phyloP scores from a whole-genome alignment of 1,140 invertebrate genomes.

The Magallana angulata region DNA sequence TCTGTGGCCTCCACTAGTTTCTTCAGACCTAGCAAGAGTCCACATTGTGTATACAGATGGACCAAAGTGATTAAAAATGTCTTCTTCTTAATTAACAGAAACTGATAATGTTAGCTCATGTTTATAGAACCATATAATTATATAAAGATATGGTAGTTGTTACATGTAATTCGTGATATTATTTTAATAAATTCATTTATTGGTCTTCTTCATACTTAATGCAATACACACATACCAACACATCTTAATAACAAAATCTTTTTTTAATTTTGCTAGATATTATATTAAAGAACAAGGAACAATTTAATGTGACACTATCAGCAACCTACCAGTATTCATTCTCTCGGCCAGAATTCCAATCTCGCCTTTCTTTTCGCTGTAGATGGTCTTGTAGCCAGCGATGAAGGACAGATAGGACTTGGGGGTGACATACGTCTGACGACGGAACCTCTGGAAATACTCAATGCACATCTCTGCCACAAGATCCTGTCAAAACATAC shows the following conservation, averaged over 20 bases:
- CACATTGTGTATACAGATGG: background rate
- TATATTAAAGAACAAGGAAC: too few relatives aligned
- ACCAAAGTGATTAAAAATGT: background rate
- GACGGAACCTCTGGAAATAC: slow-evolving; percentile 95
- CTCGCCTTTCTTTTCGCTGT: slow-evolving; percentile 92
- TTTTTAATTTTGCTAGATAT: too few relatives aligned
- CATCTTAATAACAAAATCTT: too few relatives aligned
- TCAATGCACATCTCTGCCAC: slow-evolving; percentile 92
- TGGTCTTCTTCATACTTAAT: too few relatives aligned
- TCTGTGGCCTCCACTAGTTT: slow-evolving; percentile 96
- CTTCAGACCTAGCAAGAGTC: slow-evolving; percentile 83
- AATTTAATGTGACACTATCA: too few relatives aligned
- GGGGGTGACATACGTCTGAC: slow-evolving; percentile 97
- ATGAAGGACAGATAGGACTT: slow-evolving; percentile 98
- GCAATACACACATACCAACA: too few relatives aligned
- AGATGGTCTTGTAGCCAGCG: slow-evolving; percentile 96
- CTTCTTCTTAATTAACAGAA: too few relatives aligned
- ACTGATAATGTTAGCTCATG: too few relatives aligned
- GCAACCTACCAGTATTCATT: slow-evolving; percentile 90
- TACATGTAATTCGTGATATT: too few relatives aligned
- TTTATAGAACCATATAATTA: too few relatives aligned
- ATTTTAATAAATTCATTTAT: too few relatives aligned
- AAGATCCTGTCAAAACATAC: slow-evolving; percentile 85
- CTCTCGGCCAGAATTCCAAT: slow-evolving; percentile 91
- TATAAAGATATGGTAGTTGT: too few relatives aligned